A percentile compares a stretch with the other conserved stretches of the same genome.
These are phyloP conservation scores for Araneus ventricosus DNA, from an alignment of 1,140 invertebrate species.

Conservation along the genomic window DNA sequence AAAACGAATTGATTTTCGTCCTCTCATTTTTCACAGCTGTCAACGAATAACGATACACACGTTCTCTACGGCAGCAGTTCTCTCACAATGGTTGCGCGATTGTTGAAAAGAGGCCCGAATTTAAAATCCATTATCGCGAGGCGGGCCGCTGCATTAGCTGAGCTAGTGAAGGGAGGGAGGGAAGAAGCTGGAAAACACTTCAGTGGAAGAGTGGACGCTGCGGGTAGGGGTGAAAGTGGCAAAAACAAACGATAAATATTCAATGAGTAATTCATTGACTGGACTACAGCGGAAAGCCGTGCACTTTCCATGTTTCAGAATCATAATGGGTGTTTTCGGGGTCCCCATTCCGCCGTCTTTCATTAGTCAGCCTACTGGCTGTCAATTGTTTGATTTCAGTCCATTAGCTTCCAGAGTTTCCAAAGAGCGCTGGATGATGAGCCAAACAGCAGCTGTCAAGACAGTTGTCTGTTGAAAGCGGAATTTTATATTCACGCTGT, in stretches of 20 bases:
- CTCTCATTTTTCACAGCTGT: slow-evolving; percentile 70
- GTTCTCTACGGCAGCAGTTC: not conserved
- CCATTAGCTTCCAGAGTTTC: slow-evolving; percentile 46
- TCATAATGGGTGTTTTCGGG: slow-evolving; percentile 54
- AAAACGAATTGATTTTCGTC: slow-evolving; percentile 73
- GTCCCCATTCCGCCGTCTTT: not conserved
- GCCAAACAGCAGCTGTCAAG: slow-evolving; percentile 7
- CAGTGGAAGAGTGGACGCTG: not conserved
- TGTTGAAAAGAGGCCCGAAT: slow-evolving; percentile 53
- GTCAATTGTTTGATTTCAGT: slow-evolving; percentile 61
- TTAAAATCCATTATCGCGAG: slow-evolving; percentile 72
- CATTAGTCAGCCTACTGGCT: slow-evolving; percentile 18
- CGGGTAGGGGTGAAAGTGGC: slow-evolving; percentile 25
- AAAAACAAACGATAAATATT: slow-evolving; percentile 74
- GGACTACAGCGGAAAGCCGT: slow-evolving; percentile 46
- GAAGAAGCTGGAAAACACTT: not conserved
- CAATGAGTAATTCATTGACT: slow-evolving; percentile 66
- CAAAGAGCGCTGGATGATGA: slow-evolving; percentile 25
- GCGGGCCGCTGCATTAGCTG: slow-evolving; percentile 32
- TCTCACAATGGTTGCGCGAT: slow-evolving; percentile 29
- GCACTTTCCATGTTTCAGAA: slow-evolving; percentile 58
- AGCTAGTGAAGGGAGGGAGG: not conserved
- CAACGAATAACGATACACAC: slow-evolving; percentile 61
- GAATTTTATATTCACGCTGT: not conserved
- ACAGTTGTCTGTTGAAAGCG: not conserved